Evolutionary conservation across 1,140 invertebrate species (phyloP).

Genomic region (Eueides isabella): DNA sequence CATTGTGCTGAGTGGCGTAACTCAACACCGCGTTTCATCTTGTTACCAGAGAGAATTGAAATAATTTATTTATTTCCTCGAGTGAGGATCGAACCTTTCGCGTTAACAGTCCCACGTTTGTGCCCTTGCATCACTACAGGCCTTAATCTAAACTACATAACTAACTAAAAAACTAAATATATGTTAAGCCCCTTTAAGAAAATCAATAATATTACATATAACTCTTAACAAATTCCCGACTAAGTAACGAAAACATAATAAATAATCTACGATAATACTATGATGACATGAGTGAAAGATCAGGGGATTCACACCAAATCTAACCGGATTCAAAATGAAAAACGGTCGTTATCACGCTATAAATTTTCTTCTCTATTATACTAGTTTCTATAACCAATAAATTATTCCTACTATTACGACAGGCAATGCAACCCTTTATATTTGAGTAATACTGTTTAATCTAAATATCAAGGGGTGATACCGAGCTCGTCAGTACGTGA

Average conservation of each 20-base stretch:
- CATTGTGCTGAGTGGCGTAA: too few relatives aligned
- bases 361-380: conserved; percentile 72
- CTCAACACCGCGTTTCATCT: too few relatives aligned
- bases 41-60: too few relatives aligned
- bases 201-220: neutral
- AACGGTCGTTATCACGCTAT: conserved; percentile 71
- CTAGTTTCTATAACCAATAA: conserved; percentile 65
- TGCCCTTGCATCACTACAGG: too few relatives aligned
- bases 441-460: conserved; percentile 44
- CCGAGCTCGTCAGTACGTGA: neutral
- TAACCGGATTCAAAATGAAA: conserved; percentile 50
- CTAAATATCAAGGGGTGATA: conserved; percentile 32
- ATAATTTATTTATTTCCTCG: too few relatives aligned
- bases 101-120: too few relatives aligned
- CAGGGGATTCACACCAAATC: conserved; percentile 44
- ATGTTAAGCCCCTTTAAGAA: too few relatives aligned
- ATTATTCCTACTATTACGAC: conserved; percentile 61
- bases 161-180: too few relatives aligned
- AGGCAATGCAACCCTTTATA: conserved; percentile 53
- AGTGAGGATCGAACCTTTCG: too few relatives aligned
- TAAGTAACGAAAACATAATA: neutral
- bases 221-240: neutral
- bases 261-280: conserved; percentile 38
- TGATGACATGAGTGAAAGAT: conserved; percentile 34
- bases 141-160: too few relatives aligned